Base-by-base conservation (phyloP, 2,113 vertebrate genomes). In the Catharus fuscescens region DNA sequence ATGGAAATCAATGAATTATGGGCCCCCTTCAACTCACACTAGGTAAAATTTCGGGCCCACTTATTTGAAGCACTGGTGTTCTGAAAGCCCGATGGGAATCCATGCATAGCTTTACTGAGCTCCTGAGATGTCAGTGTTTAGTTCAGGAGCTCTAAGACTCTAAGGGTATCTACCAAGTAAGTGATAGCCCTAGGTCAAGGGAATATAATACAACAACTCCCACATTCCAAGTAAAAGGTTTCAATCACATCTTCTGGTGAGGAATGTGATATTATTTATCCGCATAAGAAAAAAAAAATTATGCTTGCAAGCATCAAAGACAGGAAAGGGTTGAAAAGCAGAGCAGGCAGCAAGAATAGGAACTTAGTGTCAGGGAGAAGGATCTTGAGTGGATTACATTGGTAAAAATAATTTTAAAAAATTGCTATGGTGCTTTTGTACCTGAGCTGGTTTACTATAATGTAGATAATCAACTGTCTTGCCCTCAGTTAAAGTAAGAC, bases 161-260 rank as follows among this genome's bases (percentile, higher is more conserved):
- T 38, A 38, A 47, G 6, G 15, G 0, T 61, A 14, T 13, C 8
- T 80, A 5, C 13, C 2, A 7, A 66, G 26, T 9, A 93, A 74
- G 6, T 61, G 5, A 74, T 73, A 52, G 23, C 8, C 18, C 8
- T 62, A 44, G 9, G 21, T 21, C 13, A 71, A 40, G 7, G 14
- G 18, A 76, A 40, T 36, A 21, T 26, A 88, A 48, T 25, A 17
- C 18, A 91, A 19, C 8, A 52, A 21, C 4, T 44, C n/a, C 29
- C 24, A 31, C 4, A 61, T 48, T 18, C 17, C 0, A 0, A 54
- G 47, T 10, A 60, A 1, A 7, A 74, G 8, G 6, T 76, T 7
- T 42, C 14, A 34, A 15, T 45, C 18, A 25, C 15, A 18, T n/a
- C 10, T 72, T 10, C 44, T 57, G 21, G 16, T 79, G 18, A 93